Evolutionary conservation across 2,113 vertebrate species (phyloP), one percentile per base, ranked within the genome.

Genomic region (Lipotes vexillifer): DNA sequence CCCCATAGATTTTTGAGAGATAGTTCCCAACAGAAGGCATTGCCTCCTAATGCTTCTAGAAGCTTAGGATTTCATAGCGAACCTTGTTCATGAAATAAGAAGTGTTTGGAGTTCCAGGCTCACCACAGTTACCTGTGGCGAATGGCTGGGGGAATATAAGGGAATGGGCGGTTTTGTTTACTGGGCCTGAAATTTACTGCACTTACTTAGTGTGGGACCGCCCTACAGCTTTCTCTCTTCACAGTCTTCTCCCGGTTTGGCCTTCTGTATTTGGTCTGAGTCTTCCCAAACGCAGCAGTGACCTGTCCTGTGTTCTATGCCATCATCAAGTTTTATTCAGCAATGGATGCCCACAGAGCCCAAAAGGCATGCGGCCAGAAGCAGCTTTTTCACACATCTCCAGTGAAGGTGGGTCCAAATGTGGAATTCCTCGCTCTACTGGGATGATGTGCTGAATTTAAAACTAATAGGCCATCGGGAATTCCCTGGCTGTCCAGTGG

Each of bases 321-420:
- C 3, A 6, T 99, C 38, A 18, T 99, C 61, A 99, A 98, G 97
- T 99, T 99, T 94, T 99, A 98, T 90, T 99, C 98, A 0, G 97
- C 98, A 0, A 88, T 87, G 17, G 99, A 99, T 38, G 99, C 99
- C 1, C 57, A 94, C 4, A 97, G 95, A 91, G 99, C 99, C 4
- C 99, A 99, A 65, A 93, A 2, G 0, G 52, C 77, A 0, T 99
- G 99, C 0, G 90, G 99, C 0, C 96, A 97, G 85, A 97, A 94
- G 52, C 78, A 65, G 3, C 98, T 99, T 65, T 98, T 99, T 52
- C 99, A 99, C 96, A 97, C 88, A 8, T 72, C 97, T 5, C 98
- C 99, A 0, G 71, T 99, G 55, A 99, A 99, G 99, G 99, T 99
- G 93, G 88, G 89, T 69, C 27, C 18, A 20, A 88, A 31, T 6